These are phyloP conservation scores for Lycaon pictus DNA, from an alignment of 2,113 vertebrate species.

Conservation along the genomic window DNA sequence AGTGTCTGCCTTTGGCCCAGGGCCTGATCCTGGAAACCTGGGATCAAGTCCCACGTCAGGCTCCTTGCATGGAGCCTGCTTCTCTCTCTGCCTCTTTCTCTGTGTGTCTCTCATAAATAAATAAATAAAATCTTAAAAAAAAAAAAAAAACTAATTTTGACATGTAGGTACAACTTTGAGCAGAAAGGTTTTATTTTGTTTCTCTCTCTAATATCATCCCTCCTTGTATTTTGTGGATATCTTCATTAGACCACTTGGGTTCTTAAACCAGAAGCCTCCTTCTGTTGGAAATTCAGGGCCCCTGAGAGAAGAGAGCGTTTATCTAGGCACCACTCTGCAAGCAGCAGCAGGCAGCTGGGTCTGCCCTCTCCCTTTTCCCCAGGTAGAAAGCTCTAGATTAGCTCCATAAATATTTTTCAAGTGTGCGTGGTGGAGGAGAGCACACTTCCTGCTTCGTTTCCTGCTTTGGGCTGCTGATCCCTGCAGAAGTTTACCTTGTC, in stretches of 20 bases:
- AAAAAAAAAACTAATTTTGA: neutral
- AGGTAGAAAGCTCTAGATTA: neutral
- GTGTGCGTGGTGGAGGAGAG: neutral
- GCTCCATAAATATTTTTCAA: neutral
- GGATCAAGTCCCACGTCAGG: no score
- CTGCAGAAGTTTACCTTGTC: slow-evolving; percentile 5
- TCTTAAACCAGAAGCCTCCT: neutral
- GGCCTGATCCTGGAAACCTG: no score
- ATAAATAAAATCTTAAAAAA: no score
- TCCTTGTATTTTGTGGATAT: neutral
- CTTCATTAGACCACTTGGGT: neutral
- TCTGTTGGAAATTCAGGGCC: neutral
- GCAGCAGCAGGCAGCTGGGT: neutral
- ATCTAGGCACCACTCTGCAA: neutral
- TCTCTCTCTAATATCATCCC: neutral
- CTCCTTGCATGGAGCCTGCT: no score
- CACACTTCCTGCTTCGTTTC: neutral
- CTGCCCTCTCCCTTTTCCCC: neutral
- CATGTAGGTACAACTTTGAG: neutral
- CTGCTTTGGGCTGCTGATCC: neutral
- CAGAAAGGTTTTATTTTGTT: neutral
- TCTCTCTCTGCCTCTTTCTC: no score
- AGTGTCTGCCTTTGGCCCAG: no score
- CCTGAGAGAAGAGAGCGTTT: neutral
- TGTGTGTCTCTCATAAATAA: no score